Conservation (phyloP, 2,113 vertebrate genomes). For the Chloropsis hardwickii region DNA sequence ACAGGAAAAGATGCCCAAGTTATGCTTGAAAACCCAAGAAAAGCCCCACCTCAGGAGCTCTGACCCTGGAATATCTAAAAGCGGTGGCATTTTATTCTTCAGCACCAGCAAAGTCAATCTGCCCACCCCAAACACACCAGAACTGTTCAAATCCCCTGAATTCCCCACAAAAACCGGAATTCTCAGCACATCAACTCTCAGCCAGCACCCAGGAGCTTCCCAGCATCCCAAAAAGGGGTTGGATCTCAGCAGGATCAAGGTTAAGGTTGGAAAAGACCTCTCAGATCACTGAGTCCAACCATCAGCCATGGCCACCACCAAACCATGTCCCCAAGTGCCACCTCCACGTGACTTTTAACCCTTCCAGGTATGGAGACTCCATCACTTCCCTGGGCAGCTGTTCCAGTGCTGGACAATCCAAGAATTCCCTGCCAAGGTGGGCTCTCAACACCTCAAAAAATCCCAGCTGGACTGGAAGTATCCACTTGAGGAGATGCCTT, state of each 20-base stretch:
- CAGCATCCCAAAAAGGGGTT: neutral
- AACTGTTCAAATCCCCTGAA: neutral
- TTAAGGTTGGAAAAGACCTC: neutral
- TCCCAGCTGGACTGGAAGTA: neutral
- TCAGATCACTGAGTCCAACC: neutral
- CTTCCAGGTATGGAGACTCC: neutral
- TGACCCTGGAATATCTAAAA: neutral
- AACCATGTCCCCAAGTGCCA: neutral
- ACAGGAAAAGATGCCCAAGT: neutral
- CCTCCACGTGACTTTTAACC: fast-evolving
- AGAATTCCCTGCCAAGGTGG: neutral
- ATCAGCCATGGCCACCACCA: neutral
- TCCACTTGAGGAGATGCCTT: neutral
- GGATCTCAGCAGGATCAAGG: neutral
- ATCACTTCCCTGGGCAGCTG: neutral
- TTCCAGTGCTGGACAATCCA: neutral
- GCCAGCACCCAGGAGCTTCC: neutral
- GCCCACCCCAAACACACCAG: fast-evolving
- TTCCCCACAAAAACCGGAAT: neutral
- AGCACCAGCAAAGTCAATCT: neutral
- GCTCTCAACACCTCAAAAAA: neutral
- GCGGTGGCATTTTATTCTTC: neutral
- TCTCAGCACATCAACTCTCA: neutral
- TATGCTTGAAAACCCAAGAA: neutral
- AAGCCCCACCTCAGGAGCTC: neutral